Percentiles rank a stretch among this genome's conserved stretches.
phyloP scores from a whole-genome alignment of 92 coral and sea anemone genomes.

The Epizoanthus scotinus region DNA sequence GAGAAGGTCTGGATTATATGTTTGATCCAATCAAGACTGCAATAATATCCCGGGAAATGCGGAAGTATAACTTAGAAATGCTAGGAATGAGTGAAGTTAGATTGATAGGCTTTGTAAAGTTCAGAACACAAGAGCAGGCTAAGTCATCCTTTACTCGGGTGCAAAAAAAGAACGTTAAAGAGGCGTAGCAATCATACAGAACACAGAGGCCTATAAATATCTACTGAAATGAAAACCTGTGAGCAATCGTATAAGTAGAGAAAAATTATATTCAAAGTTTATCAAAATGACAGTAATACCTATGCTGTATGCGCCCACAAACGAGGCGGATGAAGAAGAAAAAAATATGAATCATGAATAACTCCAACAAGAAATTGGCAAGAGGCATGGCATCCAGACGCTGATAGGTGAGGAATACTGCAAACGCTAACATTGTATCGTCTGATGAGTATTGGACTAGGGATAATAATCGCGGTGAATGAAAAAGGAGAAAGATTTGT shows the following conservation, averaged over 20 bases:
- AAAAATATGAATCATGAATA: conserved; percentile 5
- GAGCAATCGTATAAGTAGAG: conserved; percentile 33
- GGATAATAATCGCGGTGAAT: too few species aligned
- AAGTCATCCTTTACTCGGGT: background rate
- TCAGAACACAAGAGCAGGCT: background rate
- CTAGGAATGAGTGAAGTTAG: conserved; percentile 14
- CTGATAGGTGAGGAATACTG: too few species aligned
- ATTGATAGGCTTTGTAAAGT: background rate
- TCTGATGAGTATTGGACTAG: too few species aligned
- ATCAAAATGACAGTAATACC: conserved; percentile 24
- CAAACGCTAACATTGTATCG: too few species aligned
- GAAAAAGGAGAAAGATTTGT: too few species aligned
- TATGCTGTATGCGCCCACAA: conserved; percentile 25
- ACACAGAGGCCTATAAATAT: background rate
- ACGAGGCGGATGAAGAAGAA: conserved; percentile 4
- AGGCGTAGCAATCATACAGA: conserved; percentile 34
- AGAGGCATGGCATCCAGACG: too few species aligned
- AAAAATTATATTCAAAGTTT: conserved; percentile 28
- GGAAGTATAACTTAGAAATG: background rate
- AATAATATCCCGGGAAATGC: background rate
- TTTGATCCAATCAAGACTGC: background rate
- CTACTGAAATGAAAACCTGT: conserved; percentile 37
- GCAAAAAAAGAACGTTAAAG: conserved; percentile 8
- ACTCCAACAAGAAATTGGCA: background rate
- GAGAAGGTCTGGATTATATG: too few species aligned